Evolutionary conservation across 2,113 vertebrate species (phyloP), one percentile per base, ranked within the genome.

Genomic region (Triplophysa rosa): DNA sequence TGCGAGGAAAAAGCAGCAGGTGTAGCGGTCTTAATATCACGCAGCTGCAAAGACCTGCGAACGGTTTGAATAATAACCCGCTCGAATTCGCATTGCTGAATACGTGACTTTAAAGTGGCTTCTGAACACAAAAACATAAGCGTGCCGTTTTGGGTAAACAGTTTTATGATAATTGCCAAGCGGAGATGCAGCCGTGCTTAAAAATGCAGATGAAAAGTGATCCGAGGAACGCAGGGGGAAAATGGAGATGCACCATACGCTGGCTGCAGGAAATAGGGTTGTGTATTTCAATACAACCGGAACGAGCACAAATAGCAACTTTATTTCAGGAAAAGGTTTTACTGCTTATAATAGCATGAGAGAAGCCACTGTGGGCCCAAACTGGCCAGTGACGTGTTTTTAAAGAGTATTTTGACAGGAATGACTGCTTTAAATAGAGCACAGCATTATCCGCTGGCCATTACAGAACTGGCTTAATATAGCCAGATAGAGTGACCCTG

Each of bases 121-220:
- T 59, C n/a, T 23, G 1, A 63, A 63, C 63, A 59, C 33, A 77
- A 73, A 79, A 61, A 73, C 74, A 64, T 33, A 66, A 67, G 61
- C 61, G 71, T 67, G 80, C 56, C 7, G 54, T 73, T 73, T 61
- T 73, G 40, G 70, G 70, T 61, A 81, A 59, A 59, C 33, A 62
- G 78, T 85, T 88, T 84, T 80, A 80, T 84, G 75, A 85, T 87
- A 87, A 91, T 88, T 88, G 83, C 69, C 75, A 61, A 68, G 16
- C 11, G 8, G 71, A 33, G 24, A 23, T 76, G 54, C n/a, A 16
- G 19, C 33, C 26, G 1, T 45, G 58, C 58, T 63, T 19, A 81
- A 79, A 86, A 80, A 87, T 84, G 78, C 81, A 83, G 81, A 71
- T 82, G 79, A 80, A 69, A 88, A 42, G 33, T 47, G 17, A 45